Base-by-base conservation (phyloP, 2,797 vertebrate genomes). In the Mormyrops attenuatus region DNA sequence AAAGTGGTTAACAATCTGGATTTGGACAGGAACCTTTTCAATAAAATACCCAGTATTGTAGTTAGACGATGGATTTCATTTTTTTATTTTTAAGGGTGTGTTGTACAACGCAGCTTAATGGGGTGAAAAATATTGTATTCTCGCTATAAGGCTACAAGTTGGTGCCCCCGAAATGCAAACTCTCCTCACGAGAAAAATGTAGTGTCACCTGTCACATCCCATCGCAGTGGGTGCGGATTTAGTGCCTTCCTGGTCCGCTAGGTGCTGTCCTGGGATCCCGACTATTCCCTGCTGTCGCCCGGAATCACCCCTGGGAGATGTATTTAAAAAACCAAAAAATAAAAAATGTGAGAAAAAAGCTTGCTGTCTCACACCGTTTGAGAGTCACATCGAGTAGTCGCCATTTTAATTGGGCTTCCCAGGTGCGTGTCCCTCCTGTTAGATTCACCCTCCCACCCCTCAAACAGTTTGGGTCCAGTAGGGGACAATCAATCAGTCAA, bases 401-500 rank as follows among this genome's bases (percentile, higher is more conserved):
- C 47, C 26, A 38, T 87, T 80, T 50, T 89, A 89, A 89, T 88
- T 89, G 87, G 87, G 17, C 53, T 50, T 9, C 8, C 49, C 44
- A 47, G 44, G 6, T 47, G 44, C 6, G 1, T 47, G 44, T 47
- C 44, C 44, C 6, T 47, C 44, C 44, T 47, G 44, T 47, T 47
- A 47, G 5, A 57, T 60, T 60, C 57, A 60, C 0, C n/a, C n/a
- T 57, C 20, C 7, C 2, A 9, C 6, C n/a, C 22, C 63, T 22
- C 2, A 55, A 55, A 20, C 57, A 63, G 57, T 63, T 26, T 63
- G 57, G n/a, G 57, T 63, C 57, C 7, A 26, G 4, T 63, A 63
- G n/a, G n/a, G n/a, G 57, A 63, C n/a, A 0, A 0, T 53, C 52
- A 17, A 17, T 63, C 7, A 60, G 7, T 63, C 57, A 26, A 69